Percentiles rank a stretch among this genome's conserved stretches.
phyloP scores from a whole-genome alignment of 92 coral and sea anemone species.

The Palythoa caribaeorum region DNA sequence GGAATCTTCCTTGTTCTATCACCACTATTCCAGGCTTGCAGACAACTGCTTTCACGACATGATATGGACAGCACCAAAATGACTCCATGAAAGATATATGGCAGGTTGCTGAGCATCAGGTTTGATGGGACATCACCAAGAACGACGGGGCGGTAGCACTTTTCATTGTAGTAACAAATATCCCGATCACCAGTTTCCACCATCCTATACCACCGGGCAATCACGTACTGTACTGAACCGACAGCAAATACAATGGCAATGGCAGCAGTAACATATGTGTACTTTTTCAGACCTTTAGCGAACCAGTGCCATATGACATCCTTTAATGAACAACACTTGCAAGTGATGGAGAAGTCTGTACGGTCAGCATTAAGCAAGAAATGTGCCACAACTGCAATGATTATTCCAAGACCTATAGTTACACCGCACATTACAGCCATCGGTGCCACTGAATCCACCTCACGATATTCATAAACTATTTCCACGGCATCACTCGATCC shows the following conservation, averaged over 20 bases:
- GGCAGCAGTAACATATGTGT: conserved; percentile 80
- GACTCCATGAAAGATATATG: conserved; percentile 81
- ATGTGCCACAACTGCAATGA: conserved; percentile 84
- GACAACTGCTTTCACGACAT: conserved; percentile 76
- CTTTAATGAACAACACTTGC: conserved; percentile 30
- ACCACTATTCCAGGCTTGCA: not conserved
- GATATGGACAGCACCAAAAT: conserved; percentile 81
- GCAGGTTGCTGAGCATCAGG: conserved; percentile 88
- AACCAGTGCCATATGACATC: conserved; percentile 74
- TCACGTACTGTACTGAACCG: conserved; percentile 94
- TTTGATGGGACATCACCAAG: conserved; percentile 85
- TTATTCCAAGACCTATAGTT: conserved; percentile 69
- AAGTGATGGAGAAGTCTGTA: conserved; percentile 8
- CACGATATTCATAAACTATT: conserved; percentile 66
- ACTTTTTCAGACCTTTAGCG: conserved; percentile 81
- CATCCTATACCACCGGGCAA: conserved; percentile 92
- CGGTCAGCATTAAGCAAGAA: conserved; percentile 78
- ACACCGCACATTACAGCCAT: conserved; percentile 63
- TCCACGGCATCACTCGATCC: conserved; percentile 37
- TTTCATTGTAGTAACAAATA: conserved; percentile 92
- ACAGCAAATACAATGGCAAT: conserved; percentile 84
- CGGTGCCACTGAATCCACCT: conserved; percentile 60
- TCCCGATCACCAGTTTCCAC: conserved; percentile 88
- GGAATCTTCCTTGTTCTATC: conserved; percentile 40
- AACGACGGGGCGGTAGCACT: conserved; percentile 88